A percentile compares a stretch with the other conserved stretches of the same genome.
Evolutionary conservation across 2,113 vertebrate genomes (phyloP).

Genomic region (Hemicordylus capensis): DNA sequence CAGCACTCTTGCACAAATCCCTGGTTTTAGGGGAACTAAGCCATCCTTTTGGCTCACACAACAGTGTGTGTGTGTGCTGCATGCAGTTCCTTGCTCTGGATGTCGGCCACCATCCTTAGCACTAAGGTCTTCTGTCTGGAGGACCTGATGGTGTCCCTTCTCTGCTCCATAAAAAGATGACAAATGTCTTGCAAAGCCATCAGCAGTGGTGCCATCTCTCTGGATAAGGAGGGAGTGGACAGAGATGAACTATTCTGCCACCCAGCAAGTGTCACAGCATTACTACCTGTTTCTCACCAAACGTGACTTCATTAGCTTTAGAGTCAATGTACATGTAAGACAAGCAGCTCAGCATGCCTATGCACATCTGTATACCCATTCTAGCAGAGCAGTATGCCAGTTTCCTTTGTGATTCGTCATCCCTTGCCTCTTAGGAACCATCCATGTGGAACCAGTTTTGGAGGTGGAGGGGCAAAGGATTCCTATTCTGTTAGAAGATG

Average conservation of each 20-base stretch:
- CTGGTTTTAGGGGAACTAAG: no score
- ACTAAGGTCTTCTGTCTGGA: background rate
- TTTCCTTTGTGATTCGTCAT: background rate
- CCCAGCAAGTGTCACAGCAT: background rate
- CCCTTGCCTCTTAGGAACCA: background rate
- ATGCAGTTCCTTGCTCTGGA: no score
- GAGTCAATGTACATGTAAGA: background rate
- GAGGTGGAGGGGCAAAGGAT: background rate
- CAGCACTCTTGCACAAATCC: no score
- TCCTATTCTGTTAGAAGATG: background rate
- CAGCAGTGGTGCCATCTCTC: background rate
- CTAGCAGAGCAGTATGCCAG: background rate
- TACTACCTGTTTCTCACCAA: background rate
- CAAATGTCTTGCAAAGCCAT: background rate
- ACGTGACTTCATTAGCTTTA: background rate
- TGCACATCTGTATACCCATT: background rate
- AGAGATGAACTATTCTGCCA: background rate
- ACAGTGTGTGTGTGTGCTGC: no score
- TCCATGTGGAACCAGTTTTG: background rate
- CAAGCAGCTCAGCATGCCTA: background rate
- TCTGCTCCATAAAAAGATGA: background rate
- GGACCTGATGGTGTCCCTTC: background rate
- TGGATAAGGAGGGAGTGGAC: background rate
- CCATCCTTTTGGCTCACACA: no score
- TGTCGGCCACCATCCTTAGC: background rate